A percentile compares a stretch with the other conserved stretches of the same genome.
phyloP scores from a whole-genome alignment of 2,797 vertebrate species.

The Peromyscus aztecus region DNA sequence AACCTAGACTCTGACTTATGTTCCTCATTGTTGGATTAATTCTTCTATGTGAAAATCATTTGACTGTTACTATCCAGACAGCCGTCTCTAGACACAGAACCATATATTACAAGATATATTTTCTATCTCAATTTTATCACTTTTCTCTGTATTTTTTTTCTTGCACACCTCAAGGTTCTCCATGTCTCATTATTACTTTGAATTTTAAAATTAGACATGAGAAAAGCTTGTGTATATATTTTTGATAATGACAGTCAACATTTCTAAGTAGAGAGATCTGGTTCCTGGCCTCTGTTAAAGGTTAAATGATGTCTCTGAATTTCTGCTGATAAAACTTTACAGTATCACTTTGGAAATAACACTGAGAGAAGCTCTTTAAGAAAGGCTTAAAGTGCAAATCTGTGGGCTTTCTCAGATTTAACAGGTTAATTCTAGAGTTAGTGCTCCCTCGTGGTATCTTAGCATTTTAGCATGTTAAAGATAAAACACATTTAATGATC shows the following conservation, averaged over 20 bases:
- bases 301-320: slow-evolving; percentile 27
- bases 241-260: slow-evolving; percentile 28
- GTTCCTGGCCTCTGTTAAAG: neutral
- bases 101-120: neutral
- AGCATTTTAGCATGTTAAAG: slow-evolving; percentile 76
- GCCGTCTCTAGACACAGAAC: neutral
- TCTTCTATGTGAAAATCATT: neutral
- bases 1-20: neutral
- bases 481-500: slow-evolving; percentile 75
- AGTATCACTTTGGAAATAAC: slow-evolving; percentile 48
- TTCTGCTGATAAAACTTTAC: slow-evolving; percentile 55
- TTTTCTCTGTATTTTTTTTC: neutral
- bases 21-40: neutral
- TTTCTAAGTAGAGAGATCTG: slow-evolving; percentile 8
- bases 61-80: neutral
- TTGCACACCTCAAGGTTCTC: neutral
- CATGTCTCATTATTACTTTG: neutral
- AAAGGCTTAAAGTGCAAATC: slow-evolving; percentile 53
- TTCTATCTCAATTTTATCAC: slow-evolving; percentile 14
- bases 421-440: slow-evolving; percentile 73
- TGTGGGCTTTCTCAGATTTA: slow-evolving; percentile 63
- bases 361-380: slow-evolving; percentile 50
- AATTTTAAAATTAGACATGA: slow-evolving; percentile 26
- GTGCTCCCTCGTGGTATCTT: slow-evolving; percentile 50
- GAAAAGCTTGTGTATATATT: neutral